A percentile compares a stretch with the other conserved stretches of the same genome.
Evolutionary conservation across 2,888 invertebrate genomes (phyloP).

Genomic region (Syritta pipiens): DNA sequence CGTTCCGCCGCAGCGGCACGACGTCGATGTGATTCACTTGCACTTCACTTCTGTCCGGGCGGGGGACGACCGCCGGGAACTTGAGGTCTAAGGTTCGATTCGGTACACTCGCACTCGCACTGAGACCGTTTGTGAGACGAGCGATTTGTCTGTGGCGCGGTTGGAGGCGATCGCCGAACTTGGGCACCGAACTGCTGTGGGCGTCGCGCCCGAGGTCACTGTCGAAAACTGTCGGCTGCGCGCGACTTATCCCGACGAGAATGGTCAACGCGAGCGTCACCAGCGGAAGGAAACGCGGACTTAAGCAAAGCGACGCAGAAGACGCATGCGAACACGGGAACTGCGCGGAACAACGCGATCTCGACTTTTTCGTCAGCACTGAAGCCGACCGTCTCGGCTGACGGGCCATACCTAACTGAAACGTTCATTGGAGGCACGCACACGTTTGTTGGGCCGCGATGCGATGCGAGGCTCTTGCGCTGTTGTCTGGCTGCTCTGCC

Average conservation of each 20-base stretch:
- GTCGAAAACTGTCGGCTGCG: constrained; percentile 60
- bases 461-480: constrained; percentile 18
- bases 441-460: constrained; percentile 55
- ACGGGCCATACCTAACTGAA: constrained; percentile 77
- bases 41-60: neutral
- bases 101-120: neutral
- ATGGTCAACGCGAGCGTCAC: constrained; percentile 51
- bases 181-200: constrained; percentile 71
- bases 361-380: constrained; percentile 70
- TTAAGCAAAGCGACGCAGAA: constrained; percentile 14
- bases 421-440: constrained; percentile 62
- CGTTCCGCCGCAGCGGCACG: constrained; percentile 71
- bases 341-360: constrained; percentile 34
- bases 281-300: constrained; percentile 53
- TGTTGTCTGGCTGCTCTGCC: neutral
- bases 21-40: neutral
- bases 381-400: constrained; percentile 75
- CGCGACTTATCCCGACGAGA: constrained; percentile 58
- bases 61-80: neutral
- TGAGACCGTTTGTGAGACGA: constrained; percentile 59
- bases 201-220: constrained; percentile 44
- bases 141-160: constrained; percentile 74
- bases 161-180: constrained; percentile 76
- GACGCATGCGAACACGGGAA: no score
- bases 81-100: no score